Evolutionary conservation across 2,113 vertebrate species (phyloP).

Genomic region (Morone chrysops): DNA sequence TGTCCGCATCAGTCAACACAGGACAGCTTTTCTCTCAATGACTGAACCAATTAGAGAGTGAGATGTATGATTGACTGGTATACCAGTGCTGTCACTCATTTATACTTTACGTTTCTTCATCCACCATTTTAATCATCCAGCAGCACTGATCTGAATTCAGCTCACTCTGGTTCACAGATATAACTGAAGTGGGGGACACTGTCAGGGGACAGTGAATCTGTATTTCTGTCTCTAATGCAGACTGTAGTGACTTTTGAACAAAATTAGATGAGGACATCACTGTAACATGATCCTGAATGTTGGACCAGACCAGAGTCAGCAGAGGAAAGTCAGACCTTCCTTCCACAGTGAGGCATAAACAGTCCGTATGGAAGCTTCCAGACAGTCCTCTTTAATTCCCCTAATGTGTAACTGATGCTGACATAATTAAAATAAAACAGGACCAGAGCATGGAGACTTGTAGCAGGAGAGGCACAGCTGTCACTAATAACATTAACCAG

Average conservation of each 20-base stretch:
- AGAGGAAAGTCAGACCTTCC: background rate
- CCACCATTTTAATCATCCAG: background rate
- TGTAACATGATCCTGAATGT: background rate
- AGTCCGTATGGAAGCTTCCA: too few species aligned
- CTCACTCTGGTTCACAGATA: background rate
- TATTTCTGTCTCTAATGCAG: background rate
- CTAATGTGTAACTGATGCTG: background rate
- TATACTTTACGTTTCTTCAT: background rate
- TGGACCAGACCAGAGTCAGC: background rate
- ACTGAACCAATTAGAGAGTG: background rate
- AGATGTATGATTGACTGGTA: background rate
- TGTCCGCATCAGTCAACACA: background rate
- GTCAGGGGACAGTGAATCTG: background rate
- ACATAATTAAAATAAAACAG: too few species aligned
- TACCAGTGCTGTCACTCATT: slow-evolving; percentile 7
- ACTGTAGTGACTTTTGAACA: background rate
- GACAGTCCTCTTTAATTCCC: background rate
- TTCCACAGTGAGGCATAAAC: too few species aligned
- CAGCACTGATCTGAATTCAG: background rate
- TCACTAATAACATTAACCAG: background rate
- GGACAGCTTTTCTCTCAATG: background rate
- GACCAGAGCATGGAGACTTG: background rate
- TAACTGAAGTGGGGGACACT: background rate
- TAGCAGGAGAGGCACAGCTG: background rate
- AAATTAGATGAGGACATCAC: background rate